Evolutionary conservation across 2,797 vertebrate genomes (phyloP).

Genomic region (Labroides dimidiatus): DNA sequence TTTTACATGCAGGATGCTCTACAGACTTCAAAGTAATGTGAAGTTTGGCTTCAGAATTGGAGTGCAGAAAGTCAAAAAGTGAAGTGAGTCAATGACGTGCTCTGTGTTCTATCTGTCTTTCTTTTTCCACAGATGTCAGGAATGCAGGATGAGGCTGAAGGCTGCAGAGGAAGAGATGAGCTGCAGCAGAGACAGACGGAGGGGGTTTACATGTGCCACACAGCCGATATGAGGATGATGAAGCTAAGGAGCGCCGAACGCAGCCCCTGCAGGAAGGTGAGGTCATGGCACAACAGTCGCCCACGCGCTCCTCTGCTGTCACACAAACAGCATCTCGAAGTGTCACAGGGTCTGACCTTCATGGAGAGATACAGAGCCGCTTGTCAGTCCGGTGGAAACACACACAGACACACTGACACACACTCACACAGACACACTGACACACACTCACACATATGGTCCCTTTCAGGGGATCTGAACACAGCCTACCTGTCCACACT

Average conservation of each 20-base stretch:
- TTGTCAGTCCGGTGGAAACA: constrained; percentile 44
- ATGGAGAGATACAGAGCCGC: constrained; percentile 10
- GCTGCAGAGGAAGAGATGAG: constrained; percentile 37
- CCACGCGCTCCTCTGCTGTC: constrained; percentile 7
- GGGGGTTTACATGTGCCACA: constrained; percentile 34
- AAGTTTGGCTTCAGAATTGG: too few relatives aligned
- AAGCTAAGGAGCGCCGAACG: constrained; percentile 40
- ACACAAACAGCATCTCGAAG: constrained; percentile 13
- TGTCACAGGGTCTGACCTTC: constrained; percentile 30
- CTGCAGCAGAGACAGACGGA: constrained; percentile 2
- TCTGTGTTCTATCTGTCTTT: background rate
- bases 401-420: constrained; percentile 16
- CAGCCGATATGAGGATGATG: constrained; percentile 39
- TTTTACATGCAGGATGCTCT: background rate
- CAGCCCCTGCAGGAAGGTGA: constrained; percentile 47
- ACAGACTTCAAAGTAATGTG: too few relatives aligned
- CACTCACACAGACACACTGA: too few relatives aligned
- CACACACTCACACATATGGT: constrained; percentile 9
- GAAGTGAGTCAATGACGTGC: constrained; percentile 4
- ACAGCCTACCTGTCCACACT: background rate
- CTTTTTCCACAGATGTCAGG: constrained; percentile 15
- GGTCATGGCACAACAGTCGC: constrained; percentile 45
- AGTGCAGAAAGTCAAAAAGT: constrained; percentile 1
- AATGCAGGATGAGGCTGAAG: constrained; percentile 29
- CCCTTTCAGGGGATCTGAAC: constrained; percentile 4